Evolutionary conservation across 30 jellyfish, hydroid and myxozoan genomes (phyloP).

Genomic region (Pelagia noctiluca): DNA sequence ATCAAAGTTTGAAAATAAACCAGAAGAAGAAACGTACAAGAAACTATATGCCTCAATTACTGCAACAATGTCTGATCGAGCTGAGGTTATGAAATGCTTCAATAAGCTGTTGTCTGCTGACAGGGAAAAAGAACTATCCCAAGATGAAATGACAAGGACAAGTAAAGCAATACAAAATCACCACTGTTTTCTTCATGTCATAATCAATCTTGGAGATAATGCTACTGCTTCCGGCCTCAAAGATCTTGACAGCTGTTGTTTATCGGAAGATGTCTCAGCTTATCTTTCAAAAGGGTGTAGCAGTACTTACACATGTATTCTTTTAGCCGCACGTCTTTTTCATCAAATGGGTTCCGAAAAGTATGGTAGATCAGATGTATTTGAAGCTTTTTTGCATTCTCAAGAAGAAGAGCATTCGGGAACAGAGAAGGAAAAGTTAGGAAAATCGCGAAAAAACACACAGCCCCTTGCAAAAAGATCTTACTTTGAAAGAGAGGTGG

Average conservation of each 20-base stretch:
- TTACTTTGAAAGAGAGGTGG: slow-evolving; percentile 20
- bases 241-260: slow-evolving; percentile 22
- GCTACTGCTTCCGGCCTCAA: background rate
- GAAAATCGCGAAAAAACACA: slow-evolving; percentile 1
- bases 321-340: background rate
- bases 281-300: background rate
- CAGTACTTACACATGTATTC: background rate
- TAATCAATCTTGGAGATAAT: slow-evolving; percentile 16
- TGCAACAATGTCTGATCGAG: slow-evolving; percentile 8
- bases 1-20: background rate
- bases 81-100: slow-evolving; percentile 3
- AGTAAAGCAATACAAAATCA: slow-evolving; percentile 7
- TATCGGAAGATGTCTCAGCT: background rate
- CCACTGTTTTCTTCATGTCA: slow-evolving; percentile 20
- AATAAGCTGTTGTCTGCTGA: background rate
- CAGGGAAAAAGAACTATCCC: background rate
- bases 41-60: background rate
- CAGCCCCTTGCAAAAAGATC: background rate
- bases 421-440: background rate
- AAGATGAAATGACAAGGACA: background rate
- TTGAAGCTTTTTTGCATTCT: background rate
- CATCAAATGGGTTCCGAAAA: background rate
- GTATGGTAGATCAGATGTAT: background rate
- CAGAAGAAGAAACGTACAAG: background rate
- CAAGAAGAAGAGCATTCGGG: background rate